phyloP scores from a whole-genome alignment of 30 jellyfish, hydroid and myxozoan species.

The Pseudorhiza aurosa region DNA sequence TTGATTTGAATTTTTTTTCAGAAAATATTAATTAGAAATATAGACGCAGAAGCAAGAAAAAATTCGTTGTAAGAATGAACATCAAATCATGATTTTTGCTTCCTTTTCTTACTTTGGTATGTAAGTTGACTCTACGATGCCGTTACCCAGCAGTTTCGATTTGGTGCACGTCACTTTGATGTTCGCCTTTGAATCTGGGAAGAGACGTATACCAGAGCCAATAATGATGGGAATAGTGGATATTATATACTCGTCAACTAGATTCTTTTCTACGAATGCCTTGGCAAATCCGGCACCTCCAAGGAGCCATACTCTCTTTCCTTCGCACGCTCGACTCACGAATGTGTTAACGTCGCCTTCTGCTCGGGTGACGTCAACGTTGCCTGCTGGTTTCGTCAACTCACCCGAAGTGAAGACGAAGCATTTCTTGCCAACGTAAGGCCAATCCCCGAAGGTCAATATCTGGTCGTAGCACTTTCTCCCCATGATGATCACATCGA shows the following conservation, averaged over 20 bases:
- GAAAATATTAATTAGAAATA: too few relatives aligned
- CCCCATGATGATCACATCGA: slow-evolving; percentile 53
- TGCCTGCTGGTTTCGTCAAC: slow-evolving; percentile 24
- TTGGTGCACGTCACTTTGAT: slow-evolving; percentile 21
- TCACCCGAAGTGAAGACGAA: slow-evolving; percentile 44
- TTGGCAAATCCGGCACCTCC: slow-evolving; percentile 54
- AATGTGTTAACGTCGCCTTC: slow-evolving; percentile 40
- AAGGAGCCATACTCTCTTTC: slow-evolving; percentile 46
- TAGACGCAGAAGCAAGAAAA: too few relatives aligned
- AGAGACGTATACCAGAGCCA: slow-evolving; percentile 55
- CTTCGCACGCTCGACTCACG: slow-evolving; percentile 16
- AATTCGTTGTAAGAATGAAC: too few relatives aligned
- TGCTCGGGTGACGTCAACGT: slow-evolving; percentile 43
- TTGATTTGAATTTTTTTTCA: too few relatives aligned
- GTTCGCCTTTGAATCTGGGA: slow-evolving; percentile 14
- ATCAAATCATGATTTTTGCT: too few relatives aligned
- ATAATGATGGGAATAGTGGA: slow-evolving; percentile 50
- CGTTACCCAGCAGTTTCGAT: slow-evolving; percentile 1
- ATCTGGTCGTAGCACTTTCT: slow-evolving; percentile 46
- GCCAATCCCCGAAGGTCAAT: slow-evolving; percentile 56
- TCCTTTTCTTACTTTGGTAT: background rate
- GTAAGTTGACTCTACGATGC: slow-evolving; percentile 32
- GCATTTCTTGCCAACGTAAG: slow-evolving; percentile 49
- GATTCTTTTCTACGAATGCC: slow-evolving; percentile 31
- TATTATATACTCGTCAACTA: slow-evolving; percentile 30